Conservation (phyloP, 2,113 vertebrate genomes). For the Danionella cerebrum region DNA sequence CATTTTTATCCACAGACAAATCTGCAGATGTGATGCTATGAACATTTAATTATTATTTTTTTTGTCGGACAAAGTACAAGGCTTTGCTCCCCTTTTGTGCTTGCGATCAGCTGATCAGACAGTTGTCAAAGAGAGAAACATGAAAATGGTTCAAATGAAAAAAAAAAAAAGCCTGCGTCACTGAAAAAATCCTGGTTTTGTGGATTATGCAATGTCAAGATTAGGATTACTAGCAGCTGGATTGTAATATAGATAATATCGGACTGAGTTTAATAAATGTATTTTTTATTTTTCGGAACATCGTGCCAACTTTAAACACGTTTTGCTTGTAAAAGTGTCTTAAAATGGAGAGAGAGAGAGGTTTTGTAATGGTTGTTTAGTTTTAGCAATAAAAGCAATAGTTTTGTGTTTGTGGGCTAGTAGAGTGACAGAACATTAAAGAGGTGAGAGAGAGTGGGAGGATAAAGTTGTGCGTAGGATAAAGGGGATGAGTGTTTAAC, state of each 20-base stretch:
- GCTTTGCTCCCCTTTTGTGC: too few species aligned
- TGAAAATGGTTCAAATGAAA: not conserved
- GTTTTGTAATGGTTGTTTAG: too few species aligned
- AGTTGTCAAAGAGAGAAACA: not conserved
- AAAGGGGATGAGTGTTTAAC: slow-evolving; percentile 2
- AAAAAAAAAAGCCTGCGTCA: not conserved
- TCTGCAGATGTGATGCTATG: too few species aligned
- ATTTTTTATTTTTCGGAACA: not conserved
- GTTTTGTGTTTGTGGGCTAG: slow-evolving; percentile 7
- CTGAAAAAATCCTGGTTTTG: not conserved
- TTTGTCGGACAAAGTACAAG: too few species aligned
- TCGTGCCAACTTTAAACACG: not conserved
- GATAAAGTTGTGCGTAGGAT: slow-evolving; percentile 2
- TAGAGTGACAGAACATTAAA: not conserved
- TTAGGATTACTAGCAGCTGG: not conserved
- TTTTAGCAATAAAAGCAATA: too few species aligned
- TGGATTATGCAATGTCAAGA: not conserved
- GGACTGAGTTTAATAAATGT: not conserved
- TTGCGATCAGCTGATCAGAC: too few species aligned
- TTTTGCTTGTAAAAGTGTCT: too few species aligned
- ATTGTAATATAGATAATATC: not conserved
- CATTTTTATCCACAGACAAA: too few species aligned
- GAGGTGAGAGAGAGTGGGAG: not conserved
- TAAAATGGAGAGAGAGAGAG: too few species aligned
- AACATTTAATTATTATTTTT: too few species aligned